phyloP scores from a whole-genome alignment of 2,888 invertebrate genomes.

The Tenthredo distinguenda region DNA sequence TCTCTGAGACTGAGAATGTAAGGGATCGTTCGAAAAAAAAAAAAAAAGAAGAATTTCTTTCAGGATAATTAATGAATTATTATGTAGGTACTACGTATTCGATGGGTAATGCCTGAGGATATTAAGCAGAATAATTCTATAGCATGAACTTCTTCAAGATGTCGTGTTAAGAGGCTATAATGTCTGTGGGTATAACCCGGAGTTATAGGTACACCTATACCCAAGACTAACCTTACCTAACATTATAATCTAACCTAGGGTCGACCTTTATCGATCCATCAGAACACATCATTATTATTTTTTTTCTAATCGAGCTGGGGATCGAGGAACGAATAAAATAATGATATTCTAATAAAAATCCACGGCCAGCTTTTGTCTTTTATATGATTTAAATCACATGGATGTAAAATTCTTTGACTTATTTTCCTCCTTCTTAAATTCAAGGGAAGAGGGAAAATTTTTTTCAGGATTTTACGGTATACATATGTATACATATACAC shows the following conservation, averaged over 20 bases:
- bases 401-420: no score
- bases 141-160: constrained; percentile 36
- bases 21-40: no score
- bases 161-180: constrained; percentile 43
- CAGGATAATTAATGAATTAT: not conserved
- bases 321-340: not conserved
- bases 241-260: constrained; percentile 22
- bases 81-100: not conserved
- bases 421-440: no score
- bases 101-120: not conserved
- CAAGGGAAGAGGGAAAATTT: no score
- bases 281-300: constrained; percentile 18
- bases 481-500: not conserved
- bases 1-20: no score
- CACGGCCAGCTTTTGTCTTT: no score
- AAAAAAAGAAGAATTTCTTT: not conserved
- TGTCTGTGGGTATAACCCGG: constrained; percentile 21
- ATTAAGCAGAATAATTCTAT: not conserved
- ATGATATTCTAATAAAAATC: no score
- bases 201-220: not conserved
- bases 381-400: no score
- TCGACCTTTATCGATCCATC: constrained; percentile 35
- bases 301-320: not conserved
- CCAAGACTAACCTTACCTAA: constrained; percentile 34
- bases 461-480: no score